A percentile compares a stretch with the other conserved stretches of the same genome.
Conservation (phyloP, 2,888 invertebrate genomes). For the Anoplius nigerrimus region DNA sequence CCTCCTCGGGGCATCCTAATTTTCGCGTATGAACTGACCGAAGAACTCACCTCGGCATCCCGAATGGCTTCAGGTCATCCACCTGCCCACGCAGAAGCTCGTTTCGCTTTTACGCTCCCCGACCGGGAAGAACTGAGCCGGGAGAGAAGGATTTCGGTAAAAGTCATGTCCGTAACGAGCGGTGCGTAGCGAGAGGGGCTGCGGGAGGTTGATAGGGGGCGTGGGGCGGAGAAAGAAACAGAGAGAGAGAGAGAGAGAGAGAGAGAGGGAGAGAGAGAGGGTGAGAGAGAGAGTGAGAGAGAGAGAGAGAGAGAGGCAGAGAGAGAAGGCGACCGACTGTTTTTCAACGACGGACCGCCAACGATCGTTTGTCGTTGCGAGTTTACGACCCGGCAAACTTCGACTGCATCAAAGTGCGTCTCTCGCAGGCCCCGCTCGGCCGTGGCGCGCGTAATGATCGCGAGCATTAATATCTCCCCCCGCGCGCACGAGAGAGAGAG, state of each 20-base stretch:
- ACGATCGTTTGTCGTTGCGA: too few species aligned
- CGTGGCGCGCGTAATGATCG: too few species aligned
- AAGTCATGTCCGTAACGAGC: background rate
- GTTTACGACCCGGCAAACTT: too few species aligned
- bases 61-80: conserved; percentile 31
- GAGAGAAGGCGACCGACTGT: conserved; percentile 21
- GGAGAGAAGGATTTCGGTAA: conserved; percentile 14
- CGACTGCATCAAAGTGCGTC: too few species aligned
- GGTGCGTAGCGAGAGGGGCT: too few species aligned
- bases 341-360: conserved; percentile 18
- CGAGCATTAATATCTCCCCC: too few species aligned
- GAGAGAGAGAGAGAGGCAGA: conserved; percentile 18
- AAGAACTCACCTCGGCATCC: conserved; percentile 31
- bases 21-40: conserved; percentile 40
- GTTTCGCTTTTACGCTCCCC: conserved; percentile 39
- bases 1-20: conserved; percentile 28
- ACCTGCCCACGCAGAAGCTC: conserved; percentile 47
- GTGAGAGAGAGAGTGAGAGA: conserved; percentile 6
- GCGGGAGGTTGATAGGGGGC: too few species aligned
- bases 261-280: conserved; percentile 24
- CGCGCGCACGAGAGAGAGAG: too few species aligned
- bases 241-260: conserved; percentile 8
- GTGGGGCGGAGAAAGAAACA: too few species aligned
- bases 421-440: too few species aligned
- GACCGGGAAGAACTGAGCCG: background rate